Base-by-base conservation (phyloP, 2,888 invertebrate genomes). In the Meganola albula region DNA sequence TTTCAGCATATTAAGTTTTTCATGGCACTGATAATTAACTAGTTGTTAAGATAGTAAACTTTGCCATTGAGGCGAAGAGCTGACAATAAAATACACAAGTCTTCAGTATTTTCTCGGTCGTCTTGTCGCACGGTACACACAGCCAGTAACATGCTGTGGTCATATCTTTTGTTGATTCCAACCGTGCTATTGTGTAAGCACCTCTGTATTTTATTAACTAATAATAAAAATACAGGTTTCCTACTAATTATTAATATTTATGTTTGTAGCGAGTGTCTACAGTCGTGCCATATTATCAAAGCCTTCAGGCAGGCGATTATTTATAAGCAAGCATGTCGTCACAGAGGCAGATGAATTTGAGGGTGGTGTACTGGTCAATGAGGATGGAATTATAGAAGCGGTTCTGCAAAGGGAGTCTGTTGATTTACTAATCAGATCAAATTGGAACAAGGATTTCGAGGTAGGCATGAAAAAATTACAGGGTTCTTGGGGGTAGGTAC, bases 331-430 rank as follows among this genome's bases (percentile, higher is more conserved):
- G 20, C 54, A 59, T 35, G 88, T 91, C 31, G 86, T 88, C 28
- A 74, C 90, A 5, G 79, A 87, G 34, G 68, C 76, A 18, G 69
- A 64, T 13, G 82, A 89, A 34, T 69, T 88, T 10, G 83, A 88
- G 35, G 91, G 90, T 8, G 89, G 89, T 11, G 87, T 91, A 32
- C 59, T 91, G 34, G 87, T 91, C 7, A 72, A 85, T 28, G 73
- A 84, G 24, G 67, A 86, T 46, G 92, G 90, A 12, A 84, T 84
- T 48, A 90, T 92, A 39, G 67, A 79, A 35, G 75, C 80, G 36
- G 78, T 91, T 10, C 61, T 89, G 1, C 74, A 70, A 12, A 71
- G 79, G 12, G 58, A 74, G 1, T 72, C 79, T 8, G 74, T 88
- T 24, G 73, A 84, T 27, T 23, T 31, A 10, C 26, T 53, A 13